Evolutionary conservation across 2,113 vertebrate genomes (phyloP), one percentile per base, ranked within the genome.

Genomic region (Dicerorhinus sumatrensis): DNA sequence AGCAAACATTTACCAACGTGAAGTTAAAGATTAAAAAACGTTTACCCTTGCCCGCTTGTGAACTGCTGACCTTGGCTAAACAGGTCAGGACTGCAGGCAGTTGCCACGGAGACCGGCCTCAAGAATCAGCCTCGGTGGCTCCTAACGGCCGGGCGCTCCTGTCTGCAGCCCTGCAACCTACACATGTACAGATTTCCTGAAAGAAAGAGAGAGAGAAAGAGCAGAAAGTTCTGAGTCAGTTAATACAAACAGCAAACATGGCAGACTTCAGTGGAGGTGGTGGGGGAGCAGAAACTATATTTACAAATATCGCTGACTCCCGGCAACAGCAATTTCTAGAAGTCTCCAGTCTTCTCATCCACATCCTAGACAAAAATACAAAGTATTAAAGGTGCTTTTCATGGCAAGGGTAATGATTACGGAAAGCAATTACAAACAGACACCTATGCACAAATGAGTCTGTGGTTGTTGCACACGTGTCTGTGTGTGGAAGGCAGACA

Each of bases 401-500:
- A 21, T 2, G 62, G 25, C 17, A 9, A 73, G 27, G 48, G 27
- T 46, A 56, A 46, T 1, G 60, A 27, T 9, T 10, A 33, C 7
- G 18, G 10, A 13, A 27, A 39, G 21, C 36, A 13, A 54, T 10
- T 33, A 10, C 60, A 1, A 42, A 69, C 0, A 29, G 51, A 56
- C 0, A 1, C 23, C 8, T 2, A 0, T 5, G 42, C 23, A 54
- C 48, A 12, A 1, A 9, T 6, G 29, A 13, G 21, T 14, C 20
- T 0, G 1, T 3, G 6, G 25, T 1, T 9, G 5, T 39, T 1
- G 16, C 10, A 5, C 10, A 3, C 2, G 0, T 20, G 75, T 39
- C 8, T 16, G 0, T 6, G 31, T 10, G 16, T 3, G 5, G 33
- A 21, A 2, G 13, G 36, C 3, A 4, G n/a, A 20, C 1, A 6